Evolutionary conservation across 2,113 vertebrate species (phyloP), one percentile per base, ranked within the genome.

Genomic region (Heteronetta atricapilla): DNA sequence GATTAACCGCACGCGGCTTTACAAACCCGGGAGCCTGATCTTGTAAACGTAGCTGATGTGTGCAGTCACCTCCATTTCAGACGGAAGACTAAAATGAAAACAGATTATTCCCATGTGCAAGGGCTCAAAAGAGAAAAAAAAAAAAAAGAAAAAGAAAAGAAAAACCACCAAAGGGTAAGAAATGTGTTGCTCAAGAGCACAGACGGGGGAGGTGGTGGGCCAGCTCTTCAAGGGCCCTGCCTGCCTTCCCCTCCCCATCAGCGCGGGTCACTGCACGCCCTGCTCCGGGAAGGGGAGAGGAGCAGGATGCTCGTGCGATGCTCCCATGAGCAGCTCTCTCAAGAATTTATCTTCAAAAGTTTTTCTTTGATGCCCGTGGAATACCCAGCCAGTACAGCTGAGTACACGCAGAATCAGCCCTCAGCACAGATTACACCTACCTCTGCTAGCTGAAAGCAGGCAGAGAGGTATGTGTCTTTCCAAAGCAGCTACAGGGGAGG

Each of bases 321-420:
- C 31, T 74, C 53, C 78, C 22, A 58, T 1, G 5, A 63, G 56
- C 46, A 50, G 17, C 19, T 55, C n/a, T 72, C 12, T 46, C 56
- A 81, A 86, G 73, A 82, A 84, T 82, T 92, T 92, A 92, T 72
- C 82, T 93, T 72, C 31, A 55, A 38, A 72, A 81, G 13, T 16
- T 52, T 82, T 86, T 42, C 73, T 88, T 68, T 81, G 73, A 72
- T 6, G 2, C 81, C 42, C 66, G 36, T 31, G 63, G 50, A 42
- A 82, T 42, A 20, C 48, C 89, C 67, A 85, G 63, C 13, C 42
- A 64, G 64, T 11, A 21, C 16, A 63, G 64, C 68, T 60, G 14
- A 81, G 34, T 26, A 46, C 1, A 10, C 0, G 0, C 44, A 44
- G 63, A 21, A 74, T 50, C 23, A 4, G 60, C 17, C 40, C 42